Conservation (phyloP, 2,113 vertebrate genomes). For the Ophiodon elongatus region DNA sequence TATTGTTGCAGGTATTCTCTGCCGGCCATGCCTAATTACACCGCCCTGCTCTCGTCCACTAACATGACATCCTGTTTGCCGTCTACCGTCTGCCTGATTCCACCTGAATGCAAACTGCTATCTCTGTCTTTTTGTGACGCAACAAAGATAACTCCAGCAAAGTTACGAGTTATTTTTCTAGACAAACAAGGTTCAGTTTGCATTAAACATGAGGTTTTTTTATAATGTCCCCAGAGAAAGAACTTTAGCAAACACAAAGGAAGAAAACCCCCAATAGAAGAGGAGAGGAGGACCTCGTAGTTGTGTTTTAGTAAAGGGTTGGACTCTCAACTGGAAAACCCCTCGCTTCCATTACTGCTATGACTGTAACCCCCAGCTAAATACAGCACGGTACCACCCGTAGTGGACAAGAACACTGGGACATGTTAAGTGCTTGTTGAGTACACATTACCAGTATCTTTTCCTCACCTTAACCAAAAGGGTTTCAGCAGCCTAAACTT, state of each 20-base stretch:
- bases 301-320: background rate
- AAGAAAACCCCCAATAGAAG: background rate
- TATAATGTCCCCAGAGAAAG: too few relatives aligned
- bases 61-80: too few relatives aligned
- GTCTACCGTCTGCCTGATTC: too few relatives aligned
- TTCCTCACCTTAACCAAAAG: background rate
- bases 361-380: background rate
- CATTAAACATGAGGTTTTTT: background rate
- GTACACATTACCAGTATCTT: too few relatives aligned
- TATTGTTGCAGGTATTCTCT: too few relatives aligned
- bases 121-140: background rate
- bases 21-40: too few relatives aligned
- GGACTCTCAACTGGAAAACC: background rate
- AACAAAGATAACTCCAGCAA: background rate
- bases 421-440: background rate
- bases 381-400: background rate
- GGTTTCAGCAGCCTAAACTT: background rate
- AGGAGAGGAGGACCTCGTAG: background rate
- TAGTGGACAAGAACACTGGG: background rate
- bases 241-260: background rate
- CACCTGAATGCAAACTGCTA: too few relatives aligned
- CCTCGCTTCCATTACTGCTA: background rate
- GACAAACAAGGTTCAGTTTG: background rate
- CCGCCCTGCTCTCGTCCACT: too few relatives aligned
- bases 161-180: background rate